phyloP scores from a whole-genome alignment of 2,113 vertebrate genomes.

The Haemorhous mexicanus region DNA sequence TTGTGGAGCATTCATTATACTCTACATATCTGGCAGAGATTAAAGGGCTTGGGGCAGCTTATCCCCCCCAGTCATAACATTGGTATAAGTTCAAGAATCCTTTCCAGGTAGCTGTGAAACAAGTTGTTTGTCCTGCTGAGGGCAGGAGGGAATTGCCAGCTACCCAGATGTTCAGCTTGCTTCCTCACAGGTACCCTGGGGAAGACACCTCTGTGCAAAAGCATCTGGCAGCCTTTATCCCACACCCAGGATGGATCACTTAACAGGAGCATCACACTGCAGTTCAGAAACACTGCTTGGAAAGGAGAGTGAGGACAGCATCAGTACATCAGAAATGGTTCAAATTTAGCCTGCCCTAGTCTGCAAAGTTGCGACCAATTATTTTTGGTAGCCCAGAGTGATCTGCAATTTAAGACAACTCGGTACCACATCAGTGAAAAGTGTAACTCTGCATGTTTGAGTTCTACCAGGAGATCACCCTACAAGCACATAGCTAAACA shows the following conservation, averaged over 20 bases:
- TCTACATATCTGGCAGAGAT: neutral
- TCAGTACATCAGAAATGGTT: neutral
- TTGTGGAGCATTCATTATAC: accelerated
- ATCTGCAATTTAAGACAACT: neutral
- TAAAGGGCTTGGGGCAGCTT: neutral
- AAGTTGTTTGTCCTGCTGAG: neutral
- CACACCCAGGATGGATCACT: neutral
- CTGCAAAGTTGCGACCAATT: neutral
- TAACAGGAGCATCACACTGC: neutral
- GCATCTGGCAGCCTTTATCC: neutral
- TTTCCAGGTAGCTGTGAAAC: neutral
- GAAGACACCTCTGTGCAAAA: neutral
- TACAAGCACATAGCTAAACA: neutral
- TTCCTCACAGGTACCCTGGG: neutral
- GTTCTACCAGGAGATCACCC: neutral
- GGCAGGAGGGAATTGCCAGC: neutral
- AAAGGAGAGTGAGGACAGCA: neutral
- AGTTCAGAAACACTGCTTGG: neutral
- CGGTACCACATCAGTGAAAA: neutral
- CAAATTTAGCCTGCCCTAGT: neutral
- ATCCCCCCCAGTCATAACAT: neutral
- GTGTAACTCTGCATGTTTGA: neutral
- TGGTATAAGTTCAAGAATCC: neutral
- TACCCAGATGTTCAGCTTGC: neutral
- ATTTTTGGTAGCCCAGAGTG: neutral